Base-by-base conservation (phyloP, 2,797 vertebrate genomes). In the Merluccius polli region DNA sequence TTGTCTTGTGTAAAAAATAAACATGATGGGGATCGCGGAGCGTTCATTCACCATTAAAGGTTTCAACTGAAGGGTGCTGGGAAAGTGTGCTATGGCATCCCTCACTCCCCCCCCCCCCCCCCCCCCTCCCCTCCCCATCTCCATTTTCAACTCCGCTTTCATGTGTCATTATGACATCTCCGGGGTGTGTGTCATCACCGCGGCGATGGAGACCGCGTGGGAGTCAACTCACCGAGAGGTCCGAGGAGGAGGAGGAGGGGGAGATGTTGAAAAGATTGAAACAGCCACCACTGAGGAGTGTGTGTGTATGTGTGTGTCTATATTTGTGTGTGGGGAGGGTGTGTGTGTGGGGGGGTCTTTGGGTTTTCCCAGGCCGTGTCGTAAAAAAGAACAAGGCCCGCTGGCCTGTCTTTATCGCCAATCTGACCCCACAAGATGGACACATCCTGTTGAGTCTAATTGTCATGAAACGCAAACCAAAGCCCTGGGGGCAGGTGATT, bases 401-500 rank as follows among this genome's bases (percentile, higher is more conserved):
- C 79, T 68, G 79, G 75, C 78, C 73, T 30, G 75, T 83, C 85
- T 90, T 91, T 91, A 91, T 91, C 90, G 74, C 70, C 72, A 6
- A 87, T 89, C 87, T 88, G 87, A 90, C 87, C 89, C 83, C 83
- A 78, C 85, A 74, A 88, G 92, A 92, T 82, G 86, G 87, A 90
- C 81, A 81, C 83, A 77, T 90, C 88, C 89, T 90, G 88, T 90
- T 86, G 88, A 89, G 87, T 85, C 88, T 85, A 80, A 89, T 87
- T 86, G 88, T 87, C 88, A 82, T 67, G 82, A 86, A 89, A 87
- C 73, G 87, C 87, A 90, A 92, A 91, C 87, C 35, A 81, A 90
- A 84, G 80, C 63, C 77, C 77, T 12, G 63, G 63, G 18, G 63
- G 63, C 6, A 2, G 8, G 87, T 85, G 87, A 89, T 89, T 87